A percentile compares a stretch with the other conserved stretches of the same genome.
These are phyloP conservation scores for Aselliscus stoliczkanus DNA, from an alignment of 2,797 vertebrate species.

Conservation along the genomic window DNA sequence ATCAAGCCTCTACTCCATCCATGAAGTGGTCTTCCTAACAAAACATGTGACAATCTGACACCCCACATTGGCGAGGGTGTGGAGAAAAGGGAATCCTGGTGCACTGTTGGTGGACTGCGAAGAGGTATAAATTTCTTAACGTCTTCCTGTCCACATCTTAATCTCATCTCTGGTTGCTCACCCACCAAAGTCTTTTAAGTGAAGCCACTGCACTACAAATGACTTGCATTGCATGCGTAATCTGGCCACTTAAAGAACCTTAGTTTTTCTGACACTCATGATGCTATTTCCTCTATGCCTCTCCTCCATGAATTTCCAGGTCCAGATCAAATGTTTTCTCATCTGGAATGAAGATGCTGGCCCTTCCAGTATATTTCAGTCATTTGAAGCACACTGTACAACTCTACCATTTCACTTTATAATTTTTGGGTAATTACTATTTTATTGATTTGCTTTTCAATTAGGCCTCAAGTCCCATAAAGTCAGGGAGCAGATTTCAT, in stretches of 20 bases:
- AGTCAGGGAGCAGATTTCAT: not conserved
- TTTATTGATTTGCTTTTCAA: not conserved
- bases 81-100: no score
- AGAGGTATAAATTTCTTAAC: not conserved
- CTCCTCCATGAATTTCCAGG: not conserved
- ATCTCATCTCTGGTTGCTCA: not conserved
- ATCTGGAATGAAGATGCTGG: not conserved
- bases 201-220: not conserved
- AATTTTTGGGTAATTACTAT: not conserved
- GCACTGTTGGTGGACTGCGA: no score
- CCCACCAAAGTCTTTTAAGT: not conserved
- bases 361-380: not conserved
- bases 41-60: no score
- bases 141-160: not conserved
- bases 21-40: no score
- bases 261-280: not conserved
- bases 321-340: not conserved
- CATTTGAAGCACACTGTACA: not conserved
- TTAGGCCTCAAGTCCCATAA: not conserved
- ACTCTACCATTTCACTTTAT: not conserved
- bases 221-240: not conserved
- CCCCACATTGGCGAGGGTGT: no score
- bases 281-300: not conserved
- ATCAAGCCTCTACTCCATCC: no score
- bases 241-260: not conserved